These are phyloP conservation scores for Dendropsophus ebraccatus DNA, from an alignment of 2,113 vertebrate genomes.

Conservation along the genomic window DNA sequence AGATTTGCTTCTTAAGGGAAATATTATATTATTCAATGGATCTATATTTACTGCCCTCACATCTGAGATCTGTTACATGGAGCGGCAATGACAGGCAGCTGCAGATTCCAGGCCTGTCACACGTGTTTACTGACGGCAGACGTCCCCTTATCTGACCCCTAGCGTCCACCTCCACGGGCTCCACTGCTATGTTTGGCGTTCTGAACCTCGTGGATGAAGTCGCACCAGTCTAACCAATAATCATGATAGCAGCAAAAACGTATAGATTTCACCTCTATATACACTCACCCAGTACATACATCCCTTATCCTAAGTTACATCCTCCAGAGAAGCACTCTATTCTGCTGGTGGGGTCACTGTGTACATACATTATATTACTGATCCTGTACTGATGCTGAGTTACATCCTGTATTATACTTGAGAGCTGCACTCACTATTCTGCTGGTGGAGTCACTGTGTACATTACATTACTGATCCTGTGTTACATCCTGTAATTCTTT, in stretches of 20 bases:
- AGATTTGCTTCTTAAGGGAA: conserved; percentile 14
- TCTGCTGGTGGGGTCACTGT: not conserved
- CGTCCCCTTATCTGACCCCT: conserved; percentile 4
- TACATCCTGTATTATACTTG: no score
- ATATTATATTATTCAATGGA: conserved; percentile 14
- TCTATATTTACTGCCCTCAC: conserved; percentile 23
- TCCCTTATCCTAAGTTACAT: no score
- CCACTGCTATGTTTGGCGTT: not conserved
- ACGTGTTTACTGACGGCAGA: not conserved
- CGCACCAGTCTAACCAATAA: no score
- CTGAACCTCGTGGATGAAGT: not conserved
- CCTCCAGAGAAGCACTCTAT: no score
- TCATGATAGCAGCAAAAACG: no score
- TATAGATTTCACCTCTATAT: not conserved
- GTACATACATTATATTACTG: not conserved
- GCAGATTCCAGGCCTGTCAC: conserved; percentile 17
- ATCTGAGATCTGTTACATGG: not conserved
- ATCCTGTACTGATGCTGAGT: not conserved
- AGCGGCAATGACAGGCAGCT: conserved; percentile 10
- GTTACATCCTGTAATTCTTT: no score
- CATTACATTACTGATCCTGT: no score
- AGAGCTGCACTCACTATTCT: no score
- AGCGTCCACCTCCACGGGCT: not conserved
- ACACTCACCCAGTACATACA: not conserved
- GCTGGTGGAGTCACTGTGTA: no score